These are phyloP conservation scores for Poeciliopsis turneri DNA, from an alignment of 2,797 vertebrate genomes.

Conservation along the genomic window DNA sequence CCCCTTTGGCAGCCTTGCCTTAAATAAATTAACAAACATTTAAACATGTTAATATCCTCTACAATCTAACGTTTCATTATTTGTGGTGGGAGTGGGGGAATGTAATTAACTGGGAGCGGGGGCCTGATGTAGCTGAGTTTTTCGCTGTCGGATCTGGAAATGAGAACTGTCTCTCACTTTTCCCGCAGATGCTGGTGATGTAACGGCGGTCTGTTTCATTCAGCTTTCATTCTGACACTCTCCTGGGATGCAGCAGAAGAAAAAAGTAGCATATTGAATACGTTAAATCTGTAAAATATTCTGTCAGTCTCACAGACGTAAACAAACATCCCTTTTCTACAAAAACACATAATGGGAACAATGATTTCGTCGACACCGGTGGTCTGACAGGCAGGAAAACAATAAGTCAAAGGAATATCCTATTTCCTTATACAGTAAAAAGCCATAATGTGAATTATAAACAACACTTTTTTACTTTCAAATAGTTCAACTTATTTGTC, in stretches of 20 bases:
- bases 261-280: slow-evolving; percentile 37
- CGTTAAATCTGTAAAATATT: slow-evolving; percentile 54
- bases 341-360: slow-evolving; percentile 28
- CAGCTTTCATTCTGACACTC: slow-evolving; percentile 30
- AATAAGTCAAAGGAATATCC: slow-evolving; percentile 40
- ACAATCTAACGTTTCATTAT: slow-evolving; percentile 42
- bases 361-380: slow-evolving; percentile 18
- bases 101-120: slow-evolving; percentile 32
- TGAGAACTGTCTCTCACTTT: slow-evolving; percentile 53
- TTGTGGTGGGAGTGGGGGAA: slow-evolving; percentile 17
- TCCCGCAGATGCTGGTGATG: slow-evolving; percentile 25
- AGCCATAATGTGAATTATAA: slow-evolving; percentile 76
- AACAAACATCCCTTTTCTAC: slow-evolving; percentile 33
- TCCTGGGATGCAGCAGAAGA: slow-evolving; percentile 6
- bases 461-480: slow-evolving; percentile 65
- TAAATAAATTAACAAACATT: slow-evolving; percentile 35
- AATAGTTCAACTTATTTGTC: slow-evolving; percentile 70
- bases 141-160: slow-evolving; percentile 42
- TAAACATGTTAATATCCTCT: slow-evolving; percentile 45
- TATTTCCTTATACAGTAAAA: slow-evolving; percentile 59
- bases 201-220: slow-evolving; percentile 22
- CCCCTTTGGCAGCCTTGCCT: slow-evolving; percentile 28
- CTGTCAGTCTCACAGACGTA: slow-evolving; percentile 52
- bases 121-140: slow-evolving; percentile 30
- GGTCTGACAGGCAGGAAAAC: slow-evolving; percentile 36